Conservation (phyloP, 2,888 invertebrate genomes). For the Nezara viridula region DNA sequence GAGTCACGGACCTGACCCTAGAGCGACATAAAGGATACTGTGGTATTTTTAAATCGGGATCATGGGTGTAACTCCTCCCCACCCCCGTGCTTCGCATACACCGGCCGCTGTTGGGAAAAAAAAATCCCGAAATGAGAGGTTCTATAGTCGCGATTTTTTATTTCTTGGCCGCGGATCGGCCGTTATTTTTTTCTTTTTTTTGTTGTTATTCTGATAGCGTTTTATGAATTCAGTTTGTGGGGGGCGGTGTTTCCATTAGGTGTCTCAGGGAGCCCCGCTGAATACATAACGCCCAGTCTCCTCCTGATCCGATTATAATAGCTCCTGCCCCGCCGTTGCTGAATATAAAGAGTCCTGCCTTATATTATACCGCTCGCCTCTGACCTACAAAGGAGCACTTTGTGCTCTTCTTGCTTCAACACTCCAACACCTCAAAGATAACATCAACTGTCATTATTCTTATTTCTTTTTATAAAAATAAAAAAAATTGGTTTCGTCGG, state of each 20-base stretch:
- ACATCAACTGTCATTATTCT: neutral
- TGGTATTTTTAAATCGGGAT: constrained; percentile 64
- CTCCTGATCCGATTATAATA: constrained; percentile 63
- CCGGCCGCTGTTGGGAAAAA: constrained; percentile 18
- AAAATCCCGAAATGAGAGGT: constrained; percentile 36
- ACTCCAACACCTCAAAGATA: neutral
- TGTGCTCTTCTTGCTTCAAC: neutral
- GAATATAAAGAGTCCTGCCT: constrained; percentile 26
- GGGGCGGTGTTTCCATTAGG: constrained; percentile 64
- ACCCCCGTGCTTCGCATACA: constrained; percentile 62
- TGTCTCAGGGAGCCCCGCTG: constrained; percentile 59
- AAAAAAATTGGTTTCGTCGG: neutral
- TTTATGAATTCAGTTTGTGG: constrained; percentile 64
- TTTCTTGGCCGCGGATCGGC: constrained; percentile 31
- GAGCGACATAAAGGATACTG: constrained; percentile 52
- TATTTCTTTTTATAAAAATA: too few species aligned
- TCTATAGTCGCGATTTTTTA: constrained; percentile 27
- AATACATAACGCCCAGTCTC: constrained; percentile 62
- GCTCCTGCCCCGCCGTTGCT: constrained; percentile 53
- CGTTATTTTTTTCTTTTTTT: constrained; percentile 43
- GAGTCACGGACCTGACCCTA: constrained; percentile 23
- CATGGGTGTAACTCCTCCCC: constrained; percentile 57
- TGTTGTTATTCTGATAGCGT: constrained; percentile 62
- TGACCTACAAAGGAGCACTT: constrained; percentile 43
- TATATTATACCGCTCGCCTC: constrained; percentile 8